Evolutionary conservation across 2,797 vertebrate genomes (phyloP).

Genomic region (Iguana delicatissima): DNA sequence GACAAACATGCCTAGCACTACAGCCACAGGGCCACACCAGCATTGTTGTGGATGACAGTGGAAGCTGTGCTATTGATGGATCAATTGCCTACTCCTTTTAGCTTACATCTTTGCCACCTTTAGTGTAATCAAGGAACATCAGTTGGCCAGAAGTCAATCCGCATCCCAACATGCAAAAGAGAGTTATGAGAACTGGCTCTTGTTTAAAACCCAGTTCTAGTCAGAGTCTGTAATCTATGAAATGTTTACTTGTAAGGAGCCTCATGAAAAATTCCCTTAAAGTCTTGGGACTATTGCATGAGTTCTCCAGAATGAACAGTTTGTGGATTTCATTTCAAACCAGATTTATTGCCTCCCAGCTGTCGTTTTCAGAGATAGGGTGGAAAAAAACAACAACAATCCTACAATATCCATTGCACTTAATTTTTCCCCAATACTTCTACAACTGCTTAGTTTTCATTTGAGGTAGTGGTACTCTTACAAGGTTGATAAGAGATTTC

Average conservation of each 20-base stretch:
- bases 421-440: slow-evolving; percentile 17
- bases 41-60: neutral
- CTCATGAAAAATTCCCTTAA: slow-evolving; percentile 31
- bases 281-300: slow-evolving; percentile 1
- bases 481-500: neutral
- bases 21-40: neutral
- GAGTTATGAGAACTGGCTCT: slow-evolving; percentile 25
- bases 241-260: neutral
- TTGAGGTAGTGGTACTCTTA: slow-evolving; percentile 10
- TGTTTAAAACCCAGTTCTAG: slow-evolving; percentile 13
- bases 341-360: slow-evolving; percentile 28
- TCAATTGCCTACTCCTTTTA: neutral
- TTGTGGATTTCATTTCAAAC: slow-evolving; percentile 48
- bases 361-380: slow-evolving; percentile 13
- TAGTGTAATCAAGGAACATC: neutral
- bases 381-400: neutral
- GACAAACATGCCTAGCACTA: too few relatives aligned
- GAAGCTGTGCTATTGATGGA: neutral
- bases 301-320: neutral
- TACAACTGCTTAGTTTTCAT: slow-evolving; percentile 17
- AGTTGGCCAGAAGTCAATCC: slow-evolving; percentile 5
- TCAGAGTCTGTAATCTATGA: slow-evolving; percentile 26
- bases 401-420: slow-evolving; percentile 3
- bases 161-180: neutral
- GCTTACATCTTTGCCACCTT: neutral